Evolutionary conservation across 2,113 vertebrate genomes (phyloP).

Genomic region (Trichechus manatus): DNA sequence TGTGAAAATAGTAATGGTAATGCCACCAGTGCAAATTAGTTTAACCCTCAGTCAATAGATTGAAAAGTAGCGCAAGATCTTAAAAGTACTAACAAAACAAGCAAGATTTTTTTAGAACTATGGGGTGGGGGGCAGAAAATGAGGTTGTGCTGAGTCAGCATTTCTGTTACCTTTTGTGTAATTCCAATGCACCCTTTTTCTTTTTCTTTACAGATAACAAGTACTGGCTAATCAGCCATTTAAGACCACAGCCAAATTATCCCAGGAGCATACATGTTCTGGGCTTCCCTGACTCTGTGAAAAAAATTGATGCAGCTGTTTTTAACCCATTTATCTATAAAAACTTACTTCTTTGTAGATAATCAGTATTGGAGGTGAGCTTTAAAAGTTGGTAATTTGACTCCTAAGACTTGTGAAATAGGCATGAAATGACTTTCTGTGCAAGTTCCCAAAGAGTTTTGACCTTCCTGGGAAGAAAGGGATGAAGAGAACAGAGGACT

Average conservation of each 20-base stretch:
- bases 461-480: background rate
- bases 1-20: background rate
- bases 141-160: background rate
- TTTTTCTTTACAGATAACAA: constrained; percentile 79
- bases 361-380: constrained; percentile 94
- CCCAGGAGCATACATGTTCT: constrained; percentile 93
- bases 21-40: background rate
- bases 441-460: background rate
- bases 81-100: background rate
- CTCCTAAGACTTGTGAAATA: background rate
- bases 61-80: background rate
- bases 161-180: background rate
- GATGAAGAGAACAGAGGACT: background rate
- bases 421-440: background rate
- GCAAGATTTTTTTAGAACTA: background rate
- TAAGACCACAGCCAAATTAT: constrained; percentile 87
- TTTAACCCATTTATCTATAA: constrained; percentile 88
- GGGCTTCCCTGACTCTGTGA: constrained; percentile 90
- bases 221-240: constrained; percentile 93
- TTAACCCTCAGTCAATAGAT: background rate
- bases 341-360: constrained; percentile 93
- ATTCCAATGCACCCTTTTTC: background rate
- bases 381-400: background rate
- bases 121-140: background rate
- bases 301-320: constrained; percentile 94